A percentile compares a stretch with the other conserved stretches of the same genome.
phyloP scores from a whole-genome alignment of 2,797 vertebrate species.

The Pipistrellus nathusii region DNA sequence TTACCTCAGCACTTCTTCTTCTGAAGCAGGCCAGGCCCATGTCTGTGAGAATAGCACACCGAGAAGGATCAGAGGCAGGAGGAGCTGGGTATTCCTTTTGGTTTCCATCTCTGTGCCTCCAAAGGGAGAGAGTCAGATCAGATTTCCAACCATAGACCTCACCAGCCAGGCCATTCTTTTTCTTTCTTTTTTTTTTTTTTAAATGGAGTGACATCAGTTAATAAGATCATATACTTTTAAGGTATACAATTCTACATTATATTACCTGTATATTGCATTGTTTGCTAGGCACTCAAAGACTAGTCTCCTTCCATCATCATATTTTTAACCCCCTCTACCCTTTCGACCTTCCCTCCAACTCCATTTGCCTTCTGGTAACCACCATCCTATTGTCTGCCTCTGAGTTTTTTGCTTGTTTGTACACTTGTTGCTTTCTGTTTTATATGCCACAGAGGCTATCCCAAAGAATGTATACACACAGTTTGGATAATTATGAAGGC shows the following conservation, averaged over 20 bases:
- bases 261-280: not conserved
- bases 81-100: conserved; percentile 91
- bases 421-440: not conserved
- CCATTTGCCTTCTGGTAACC: no score
- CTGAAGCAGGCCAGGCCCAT: conserved; percentile 89
- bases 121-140: conserved; percentile 29
- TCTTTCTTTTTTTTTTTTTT: not conserved
- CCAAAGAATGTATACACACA: no score
- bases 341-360: no score
- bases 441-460: not conserved
- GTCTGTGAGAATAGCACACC: conserved; percentile 91
- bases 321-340: not conserved
- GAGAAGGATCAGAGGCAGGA: conserved; percentile 91
- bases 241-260: not conserved
- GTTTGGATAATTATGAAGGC: no score
- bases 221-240: not conserved
- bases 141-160: not conserved
- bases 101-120: conserved; percentile 92
- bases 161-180: no score
- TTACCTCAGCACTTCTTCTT: no score
- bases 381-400: not conserved
- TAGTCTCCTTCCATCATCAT: not conserved
- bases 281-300: not conserved
- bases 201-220: not conserved
- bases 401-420: not conserved